Percentiles rank a stretch among this genome's conserved stretches.
Conservation (phyloP, 2,888 invertebrate genomes). For the Ligdia adustata region DNA sequence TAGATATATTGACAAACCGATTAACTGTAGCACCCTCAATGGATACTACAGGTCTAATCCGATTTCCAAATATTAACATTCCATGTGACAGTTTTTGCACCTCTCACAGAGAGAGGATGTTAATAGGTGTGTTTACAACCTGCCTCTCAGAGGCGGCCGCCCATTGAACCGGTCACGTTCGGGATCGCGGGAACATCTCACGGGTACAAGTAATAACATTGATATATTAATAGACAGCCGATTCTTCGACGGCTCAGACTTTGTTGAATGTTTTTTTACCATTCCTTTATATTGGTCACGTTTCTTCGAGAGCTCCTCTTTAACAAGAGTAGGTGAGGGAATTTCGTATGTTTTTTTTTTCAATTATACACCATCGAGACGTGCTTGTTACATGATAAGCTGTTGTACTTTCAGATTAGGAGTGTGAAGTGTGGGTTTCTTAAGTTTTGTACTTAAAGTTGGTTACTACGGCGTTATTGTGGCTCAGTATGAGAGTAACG, state of each 20-base stretch:
- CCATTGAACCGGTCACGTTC: conserved; percentile 75
- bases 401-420: conserved; percentile 33
- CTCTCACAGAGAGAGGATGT: conserved; percentile 62
- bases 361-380: conserved; percentile 60
- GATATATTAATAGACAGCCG: conserved; percentile 65
- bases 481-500: too few relatives aligned
- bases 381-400: conserved; percentile 48
- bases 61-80: conserved; percentile 44
- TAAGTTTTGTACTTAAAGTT: too few relatives aligned
- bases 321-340: conserved; percentile 59
- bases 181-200: conserved; percentile 55
- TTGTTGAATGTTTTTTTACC: conserved; percentile 50
- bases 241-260: conserved; percentile 40
- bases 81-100: conserved; percentile 63
- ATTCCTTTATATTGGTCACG: conserved; percentile 73
- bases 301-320: conserved; percentile 74
- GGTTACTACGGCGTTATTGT: too few relatives aligned
- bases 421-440: conserved; percentile 16
- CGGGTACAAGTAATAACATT: conserved; percentile 59
- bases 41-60: conserved; percentile 27
- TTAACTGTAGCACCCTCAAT: too few relatives aligned
- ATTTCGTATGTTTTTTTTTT: conserved; percentile 72
- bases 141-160: conserved; percentile 64
- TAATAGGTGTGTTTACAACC: conserved; percentile 80
- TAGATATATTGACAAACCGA: conserved; percentile 25